phyloP scores from a whole-genome alignment of 2,888 invertebrate genomes.

The Leucozona laternaria region DNA sequence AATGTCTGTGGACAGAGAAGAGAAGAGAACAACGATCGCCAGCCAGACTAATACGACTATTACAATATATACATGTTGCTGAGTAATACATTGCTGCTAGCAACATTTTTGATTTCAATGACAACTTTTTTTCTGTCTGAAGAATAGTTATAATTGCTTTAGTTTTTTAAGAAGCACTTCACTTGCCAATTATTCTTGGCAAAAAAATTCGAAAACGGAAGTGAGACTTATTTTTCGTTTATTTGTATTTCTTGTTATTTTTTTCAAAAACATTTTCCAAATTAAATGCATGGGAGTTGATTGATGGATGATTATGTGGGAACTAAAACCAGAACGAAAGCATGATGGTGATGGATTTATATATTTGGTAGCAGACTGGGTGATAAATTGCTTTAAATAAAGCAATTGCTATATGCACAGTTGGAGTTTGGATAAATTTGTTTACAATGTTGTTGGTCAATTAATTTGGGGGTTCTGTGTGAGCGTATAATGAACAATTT shows the following conservation, averaged over 20 bases:
- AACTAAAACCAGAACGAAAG: not conserved
- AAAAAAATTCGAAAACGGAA: conserved; percentile 4
- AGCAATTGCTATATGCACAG: conserved; percentile 16
- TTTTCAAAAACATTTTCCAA: conserved; percentile 14
- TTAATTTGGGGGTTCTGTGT: conserved; percentile 36
- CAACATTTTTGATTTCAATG: conserved; percentile 1
- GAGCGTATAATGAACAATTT: conserved; percentile 36
- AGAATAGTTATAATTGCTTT: not conserved
- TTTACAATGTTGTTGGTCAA: conserved; percentile 51
- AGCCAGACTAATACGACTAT: not conserved
- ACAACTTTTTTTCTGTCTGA: not conserved
- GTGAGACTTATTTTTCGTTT: not conserved
- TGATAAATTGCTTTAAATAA: conserved; percentile 50
- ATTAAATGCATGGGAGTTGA: conserved; percentile 53
- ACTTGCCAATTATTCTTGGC: not conserved
- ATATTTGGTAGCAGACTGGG: conserved; percentile 63
- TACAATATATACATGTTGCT: conserved; percentile 31
- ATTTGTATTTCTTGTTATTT: not conserved
- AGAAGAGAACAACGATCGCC: not conserved
- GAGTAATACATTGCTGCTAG: conserved; percentile 1
- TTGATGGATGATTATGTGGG: conserved; percentile 49
- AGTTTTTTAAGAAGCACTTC: not conserved
- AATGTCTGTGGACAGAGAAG: conserved; percentile 13
- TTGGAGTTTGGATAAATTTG: conserved; percentile 48
- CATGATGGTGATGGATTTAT: conserved; percentile 67